A percentile compares a stretch with the other conserved stretches of the same genome.
phyloP scores from a whole-genome alignment of 1,140 invertebrate species.

The Musca vetustissima region DNA sequence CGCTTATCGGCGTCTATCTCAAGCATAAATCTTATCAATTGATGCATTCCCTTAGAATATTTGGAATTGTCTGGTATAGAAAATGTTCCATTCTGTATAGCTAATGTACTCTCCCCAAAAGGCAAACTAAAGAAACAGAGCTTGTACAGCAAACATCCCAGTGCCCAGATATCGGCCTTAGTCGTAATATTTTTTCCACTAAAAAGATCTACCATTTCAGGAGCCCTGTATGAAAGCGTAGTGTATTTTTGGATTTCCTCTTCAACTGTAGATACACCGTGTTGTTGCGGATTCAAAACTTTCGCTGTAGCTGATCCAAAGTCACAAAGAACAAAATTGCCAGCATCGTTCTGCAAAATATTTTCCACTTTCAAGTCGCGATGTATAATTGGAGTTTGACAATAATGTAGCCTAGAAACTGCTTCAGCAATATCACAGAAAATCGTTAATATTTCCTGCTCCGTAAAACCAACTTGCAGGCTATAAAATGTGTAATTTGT shows the following conservation, averaged over 20 bases:
- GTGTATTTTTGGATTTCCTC: slow-evolving; percentile 96
- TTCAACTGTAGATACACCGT: slow-evolving; percentile 75
- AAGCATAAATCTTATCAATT: slow-evolving; percentile 78
- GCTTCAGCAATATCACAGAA: slow-evolving; percentile 95
- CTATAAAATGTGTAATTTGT: slow-evolving; percentile 45
- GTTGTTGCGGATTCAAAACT: slow-evolving; percentile 70
- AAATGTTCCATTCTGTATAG: slow-evolving; percentile 90
- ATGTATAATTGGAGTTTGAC: slow-evolving; percentile 93
- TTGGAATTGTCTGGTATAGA: slow-evolving; percentile 81
- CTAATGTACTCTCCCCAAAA: slow-evolving; percentile 91
- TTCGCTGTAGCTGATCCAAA: slow-evolving; percentile 89
- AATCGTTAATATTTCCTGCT: slow-evolving; percentile 85
- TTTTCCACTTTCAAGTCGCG: slow-evolving; percentile 95
- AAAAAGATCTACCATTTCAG: slow-evolving; percentile 96
- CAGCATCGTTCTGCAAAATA: slow-evolving; percentile 76
- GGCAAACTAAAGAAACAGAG: slow-evolving; percentile 90
- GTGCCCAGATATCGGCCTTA: slow-evolving; percentile 90
- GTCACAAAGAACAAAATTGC: slow-evolving; percentile 84
- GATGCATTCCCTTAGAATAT: slow-evolving; percentile 67
- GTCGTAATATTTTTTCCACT: slow-evolving; percentile 84
- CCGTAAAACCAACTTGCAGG: slow-evolving; percentile 72
- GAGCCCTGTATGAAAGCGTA: slow-evolving; percentile 88
- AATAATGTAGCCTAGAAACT: slow-evolving; percentile 89
- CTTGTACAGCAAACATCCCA: slow-evolving; percentile 89
- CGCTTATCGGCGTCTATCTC: slow-evolving; percentile 79